Percentiles rank a stretch among this genome's conserved stretches.
phyloP scores from a whole-genome alignment of 2,797 vertebrate species.

The Ataeniobius toweri region DNA sequence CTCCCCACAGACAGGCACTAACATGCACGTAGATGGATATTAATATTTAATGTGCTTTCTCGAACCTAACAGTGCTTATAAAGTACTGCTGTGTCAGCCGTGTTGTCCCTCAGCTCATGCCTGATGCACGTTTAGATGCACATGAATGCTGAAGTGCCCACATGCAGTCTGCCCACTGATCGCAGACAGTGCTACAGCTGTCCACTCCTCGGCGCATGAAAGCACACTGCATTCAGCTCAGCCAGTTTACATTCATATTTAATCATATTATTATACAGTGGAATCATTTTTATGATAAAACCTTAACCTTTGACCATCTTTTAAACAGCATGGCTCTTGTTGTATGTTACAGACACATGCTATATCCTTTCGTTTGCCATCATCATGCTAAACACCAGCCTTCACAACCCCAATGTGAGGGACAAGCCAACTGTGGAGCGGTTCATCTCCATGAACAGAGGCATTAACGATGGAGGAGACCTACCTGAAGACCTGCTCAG shows the following conservation, averaged over 20 bases:
- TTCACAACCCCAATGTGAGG: constrained; percentile 97
- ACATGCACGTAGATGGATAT: constrained; percentile 72
- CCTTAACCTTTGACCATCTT: constrained; percentile 13
- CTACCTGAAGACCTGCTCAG: constrained; percentile 93
- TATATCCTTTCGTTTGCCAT: constrained; percentile 96
- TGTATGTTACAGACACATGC: constrained; percentile 86
- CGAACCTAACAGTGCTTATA: constrained; percentile 59
- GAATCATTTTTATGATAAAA: constrained; percentile 31
- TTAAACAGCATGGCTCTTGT: not conserved
- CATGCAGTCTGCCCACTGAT: constrained; percentile 46
- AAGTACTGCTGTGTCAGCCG: constrained; percentile 72
- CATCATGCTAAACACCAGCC: constrained; percentile 76
- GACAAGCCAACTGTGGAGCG: constrained; percentile 92
- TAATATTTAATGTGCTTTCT: constrained; percentile 75
- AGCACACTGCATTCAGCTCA: constrained; percentile 43
- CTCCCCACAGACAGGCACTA: constrained; percentile 50
- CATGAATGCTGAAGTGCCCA: constrained; percentile 51
- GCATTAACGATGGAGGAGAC: constrained; percentile 95
- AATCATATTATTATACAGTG: constrained; percentile 52
- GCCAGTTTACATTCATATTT: constrained; percentile 67
- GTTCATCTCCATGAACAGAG: constrained; percentile 96
- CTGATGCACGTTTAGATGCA: constrained; percentile 18
- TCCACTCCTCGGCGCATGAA: constrained; percentile 34
- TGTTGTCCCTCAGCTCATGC: constrained; percentile 34
- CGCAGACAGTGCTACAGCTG: constrained; percentile 35